phyloP scores from a whole-genome alignment of 2,888 invertebrate genomes.

The Caenorhabditis becei region DNA sequence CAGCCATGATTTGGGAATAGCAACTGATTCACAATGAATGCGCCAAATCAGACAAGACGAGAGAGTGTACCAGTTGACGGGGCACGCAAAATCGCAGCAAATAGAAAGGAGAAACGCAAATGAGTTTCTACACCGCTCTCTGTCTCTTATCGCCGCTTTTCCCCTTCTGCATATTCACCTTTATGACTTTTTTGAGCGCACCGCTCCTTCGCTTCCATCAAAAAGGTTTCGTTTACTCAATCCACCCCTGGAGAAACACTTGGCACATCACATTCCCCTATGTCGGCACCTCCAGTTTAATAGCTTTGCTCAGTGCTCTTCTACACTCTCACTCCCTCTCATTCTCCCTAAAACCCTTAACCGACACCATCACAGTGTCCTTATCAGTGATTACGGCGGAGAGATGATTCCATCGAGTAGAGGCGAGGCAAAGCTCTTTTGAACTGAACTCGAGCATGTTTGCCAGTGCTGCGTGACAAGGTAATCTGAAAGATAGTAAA shows the following conservation, averaged over 20 bases:
- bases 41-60: neutral
- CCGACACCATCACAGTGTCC: conserved; percentile 20
- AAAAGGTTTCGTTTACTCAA: conserved; percentile 42
- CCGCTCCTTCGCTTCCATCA: conserved; percentile 48
- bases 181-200: conserved; percentile 60
- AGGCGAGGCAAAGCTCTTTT: conserved; percentile 1
- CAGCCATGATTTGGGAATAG: conserved; percentile 32
- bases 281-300: conserved; percentile 38
- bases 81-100: conserved; percentile 40
- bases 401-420: conserved; percentile 23
- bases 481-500: conserved; percentile 42
- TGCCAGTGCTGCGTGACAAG: conserved; percentile 18
- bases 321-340: neutral
- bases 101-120: conserved; percentile 50
- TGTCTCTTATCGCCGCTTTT: conserved; percentile 57
- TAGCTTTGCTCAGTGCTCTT: conserved; percentile 50
- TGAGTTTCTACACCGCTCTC: conserved; percentile 61
- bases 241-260: conserved; percentile 6
- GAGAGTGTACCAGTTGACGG: conserved; percentile 38
- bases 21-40: neutral
- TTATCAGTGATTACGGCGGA: conserved; percentile 38
- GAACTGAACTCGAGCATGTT: conserved; percentile 16
- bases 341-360: conserved; percentile 42
- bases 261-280: neutral
- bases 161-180: conserved; percentile 56